A percentile compares a stretch with the other conserved stretches of the same genome.
Evolutionary conservation across 1,140 invertebrate species (phyloP).

Genomic region (Plectrocnemia conspersa): DNA sequence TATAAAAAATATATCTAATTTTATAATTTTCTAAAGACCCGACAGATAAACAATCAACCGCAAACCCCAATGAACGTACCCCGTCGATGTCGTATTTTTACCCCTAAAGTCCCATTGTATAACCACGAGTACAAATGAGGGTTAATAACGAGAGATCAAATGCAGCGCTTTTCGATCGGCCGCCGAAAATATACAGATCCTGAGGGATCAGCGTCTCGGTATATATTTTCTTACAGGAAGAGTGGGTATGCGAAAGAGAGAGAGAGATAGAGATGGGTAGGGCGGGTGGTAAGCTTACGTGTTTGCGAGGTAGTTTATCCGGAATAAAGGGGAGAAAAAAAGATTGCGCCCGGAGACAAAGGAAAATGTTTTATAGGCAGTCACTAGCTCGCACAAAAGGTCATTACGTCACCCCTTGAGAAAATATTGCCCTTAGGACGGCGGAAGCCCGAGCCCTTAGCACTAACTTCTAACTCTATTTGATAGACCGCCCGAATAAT

Average conservation of each 20-base stretch:
- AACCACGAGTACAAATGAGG: no score
- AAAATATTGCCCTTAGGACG: slow-evolving; percentile 27
- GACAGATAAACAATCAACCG: no score
- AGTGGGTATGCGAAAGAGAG: no score
- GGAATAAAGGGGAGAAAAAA: slow-evolving; percentile 26
- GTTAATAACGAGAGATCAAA: slow-evolving; percentile 15
- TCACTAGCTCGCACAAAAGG: slow-evolving; percentile 28
- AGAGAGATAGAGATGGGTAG: neutral
- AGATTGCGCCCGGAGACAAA: slow-evolving; percentile 34
- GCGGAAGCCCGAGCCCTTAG: slow-evolving; percentile 4
- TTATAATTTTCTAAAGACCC: no score
- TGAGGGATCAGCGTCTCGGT: slow-evolving; percentile 7
- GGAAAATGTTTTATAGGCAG: slow-evolving; percentile 35
- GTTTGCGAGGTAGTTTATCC: slow-evolving; percentile 18
- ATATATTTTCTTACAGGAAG: slow-evolving; percentile 2
- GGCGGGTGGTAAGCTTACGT: slow-evolving; percentile 3
- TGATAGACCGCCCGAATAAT: slow-evolving; percentile 18
- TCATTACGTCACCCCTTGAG: slow-evolving; percentile 34
- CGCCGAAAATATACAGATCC: slow-evolving; percentile 2
- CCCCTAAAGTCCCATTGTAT: no score
- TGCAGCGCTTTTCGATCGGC: neutral
- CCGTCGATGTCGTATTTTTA: no score
- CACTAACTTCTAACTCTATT: slow-evolving; percentile 17
- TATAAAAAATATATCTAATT: no score
- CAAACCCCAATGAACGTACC: no score